These are phyloP conservation scores for Cynopterus brachyotis DNA, from an alignment of 2,113 vertebrate genomes.

Conservation along the genomic window DNA sequence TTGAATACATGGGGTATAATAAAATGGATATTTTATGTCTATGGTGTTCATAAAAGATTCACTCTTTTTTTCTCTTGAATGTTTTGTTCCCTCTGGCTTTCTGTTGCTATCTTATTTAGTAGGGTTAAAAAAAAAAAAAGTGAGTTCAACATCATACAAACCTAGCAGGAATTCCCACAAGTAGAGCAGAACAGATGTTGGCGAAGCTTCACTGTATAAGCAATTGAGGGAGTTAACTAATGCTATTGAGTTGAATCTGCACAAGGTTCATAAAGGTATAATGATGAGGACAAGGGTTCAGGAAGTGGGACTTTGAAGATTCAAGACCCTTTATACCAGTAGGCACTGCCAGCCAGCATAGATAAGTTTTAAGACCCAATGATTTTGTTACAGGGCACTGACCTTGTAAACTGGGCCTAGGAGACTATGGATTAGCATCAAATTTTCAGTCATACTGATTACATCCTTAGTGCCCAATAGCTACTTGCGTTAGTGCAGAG, in stretches of 20 bases:
- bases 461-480: neutral
- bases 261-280: neutral
- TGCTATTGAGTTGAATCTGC: neutral
- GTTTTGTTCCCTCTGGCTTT: neutral
- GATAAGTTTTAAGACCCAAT: neutral
- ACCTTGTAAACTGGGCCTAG: neutral
- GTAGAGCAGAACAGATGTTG: slow-evolving; percentile 40
- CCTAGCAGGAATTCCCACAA: slow-evolving; percentile 44
- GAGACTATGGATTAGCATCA: neutral
- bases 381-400: neutral
- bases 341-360: neutral
- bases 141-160: neutral
- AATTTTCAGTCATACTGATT: neutral
- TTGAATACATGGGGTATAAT: neutral
- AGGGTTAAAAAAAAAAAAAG: neutral
- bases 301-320: neutral
- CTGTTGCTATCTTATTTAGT: slow-evolving; percentile 32
- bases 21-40: neutral
- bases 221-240: neutral
- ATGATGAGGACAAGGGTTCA: neutral
- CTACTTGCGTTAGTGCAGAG: neutral
- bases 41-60: neutral
- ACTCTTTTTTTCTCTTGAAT: neutral
- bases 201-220: neutral
- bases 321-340: neutral